phyloP scores from a whole-genome alignment of 2,888 invertebrate species.

The Hoplodrina blanda region DNA sequence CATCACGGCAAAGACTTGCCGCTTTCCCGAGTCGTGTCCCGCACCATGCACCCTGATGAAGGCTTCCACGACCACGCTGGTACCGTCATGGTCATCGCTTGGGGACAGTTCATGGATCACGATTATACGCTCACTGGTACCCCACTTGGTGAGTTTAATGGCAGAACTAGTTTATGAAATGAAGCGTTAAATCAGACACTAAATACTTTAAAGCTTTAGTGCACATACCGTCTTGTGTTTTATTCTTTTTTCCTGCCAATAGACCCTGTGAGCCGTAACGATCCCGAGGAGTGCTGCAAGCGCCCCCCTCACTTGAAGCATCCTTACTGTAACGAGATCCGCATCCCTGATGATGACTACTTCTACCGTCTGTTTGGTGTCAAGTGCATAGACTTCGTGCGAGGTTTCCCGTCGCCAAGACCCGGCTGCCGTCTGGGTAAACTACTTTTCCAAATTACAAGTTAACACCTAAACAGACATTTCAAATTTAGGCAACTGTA shows the following conservation, averaged over 20 bases:
- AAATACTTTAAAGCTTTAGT: background rate
- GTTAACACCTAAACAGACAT: background rate
- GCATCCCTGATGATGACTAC: slow-evolving; percentile 96
- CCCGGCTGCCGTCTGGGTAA: slow-evolving; percentile 96
- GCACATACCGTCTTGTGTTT: slow-evolving; percentile 46
- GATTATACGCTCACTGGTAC: slow-evolving; percentile 97
- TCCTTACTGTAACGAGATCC: slow-evolving; percentile 97
- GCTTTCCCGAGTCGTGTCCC: slow-evolving; percentile 95
- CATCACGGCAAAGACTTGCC: slow-evolving; percentile 95
- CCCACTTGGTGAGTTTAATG: slow-evolving; percentile 93
- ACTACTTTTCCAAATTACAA: slow-evolving; percentile 51
- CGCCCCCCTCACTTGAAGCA: slow-evolving; percentile 95
- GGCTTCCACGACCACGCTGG: slow-evolving; percentile 98
- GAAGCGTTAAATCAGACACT: background rate
- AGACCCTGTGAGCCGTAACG: slow-evolving; percentile 96
- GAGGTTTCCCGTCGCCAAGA: slow-evolving; percentile 96
- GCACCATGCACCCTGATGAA: slow-evolving; percentile 97
- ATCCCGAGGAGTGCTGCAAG: slow-evolving; percentile 97
- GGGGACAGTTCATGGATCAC: slow-evolving; percentile 99
- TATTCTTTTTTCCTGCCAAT: slow-evolving; percentile 73
- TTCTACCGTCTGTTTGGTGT: slow-evolving; percentile 96
- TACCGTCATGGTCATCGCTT: slow-evolving; percentile 97
- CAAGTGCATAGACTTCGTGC: slow-evolving; percentile 96
- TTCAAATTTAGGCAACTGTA: background rate
- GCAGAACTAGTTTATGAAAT: background rate